Evolutionary conservation across 2,113 vertebrate genomes (phyloP), one percentile per base, ranked within the genome.

Genomic region (Megaceryle torquata): DNA sequence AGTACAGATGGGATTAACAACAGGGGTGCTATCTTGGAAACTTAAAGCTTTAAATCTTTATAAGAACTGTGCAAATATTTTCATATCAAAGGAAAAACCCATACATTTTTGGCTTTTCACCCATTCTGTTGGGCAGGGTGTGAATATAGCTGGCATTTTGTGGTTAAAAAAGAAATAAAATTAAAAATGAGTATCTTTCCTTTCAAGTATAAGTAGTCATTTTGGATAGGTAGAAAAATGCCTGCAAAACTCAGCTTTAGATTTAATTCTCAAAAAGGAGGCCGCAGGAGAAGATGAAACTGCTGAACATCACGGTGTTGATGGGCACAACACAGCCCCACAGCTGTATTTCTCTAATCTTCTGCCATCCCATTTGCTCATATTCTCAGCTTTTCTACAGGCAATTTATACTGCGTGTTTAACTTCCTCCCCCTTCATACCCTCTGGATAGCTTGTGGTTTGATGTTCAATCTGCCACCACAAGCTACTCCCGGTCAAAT

Each of bases 1-100:
- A 93, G 69, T 46, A 85, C 67, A 96, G 83, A 96, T 82, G 77
- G 86, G 74, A 94, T 92, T 91, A 96, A 88, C 93, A 94, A 92
- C 69, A 82, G 88, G 83, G 74, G 74, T 51, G n/a, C 67, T 93
- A 82, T 89, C 86, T 82, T 82, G 80, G 43, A 94, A 92, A 91
- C 77, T 70, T 70, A 76, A 89, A 89, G 56, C 81, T 79, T 67
- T 91, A 65, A 53, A 61, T 89, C 92, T 87, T 91, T 51, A 6
- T 19, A 28, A 92, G 70, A 93, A 4, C 67, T 80, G n/a, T 54
- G 65, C 74, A 91, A 94, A 76, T 92, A 93, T 67, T 95, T 95
- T 89, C 70, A 50, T 87, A 89, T 54, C 44, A 71, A 89, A 93
- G 54, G 61, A 78, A 93, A 93, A 93, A 80, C 17, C n/a, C 44